Evolutionary conservation across 2,888 invertebrate genomes (phyloP), one percentile per base, ranked within the genome.

Genomic region (Melanostoma mellinum): DNA sequence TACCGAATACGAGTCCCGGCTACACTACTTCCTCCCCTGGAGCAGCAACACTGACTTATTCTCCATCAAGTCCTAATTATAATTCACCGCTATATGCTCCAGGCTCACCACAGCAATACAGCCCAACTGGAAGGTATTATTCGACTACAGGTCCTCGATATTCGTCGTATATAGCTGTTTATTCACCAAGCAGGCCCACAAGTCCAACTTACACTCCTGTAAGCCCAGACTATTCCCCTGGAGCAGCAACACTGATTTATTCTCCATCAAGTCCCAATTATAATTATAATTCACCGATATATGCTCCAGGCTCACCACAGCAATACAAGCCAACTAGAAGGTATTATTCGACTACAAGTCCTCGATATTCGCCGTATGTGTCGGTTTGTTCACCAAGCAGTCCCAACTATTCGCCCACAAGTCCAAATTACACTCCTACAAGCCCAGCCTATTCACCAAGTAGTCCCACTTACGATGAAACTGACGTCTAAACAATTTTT

Each of bases 251-350:
- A 0, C 95, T 94, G 76, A 93, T 93, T 20, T 96, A 96, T 88
- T 95, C 95, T 0, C 97, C 97, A 0, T 95, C 96, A 0, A 95
- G 95, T 86, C 97, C 96, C n/a, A n/a, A n/a, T n/a, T n/a, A n/a
- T 0, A 93, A 95, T 86, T 95, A 94, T 87, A 95, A 96, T 0
- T 95, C 95, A 4, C 97, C 96, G 2, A 94, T 94, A 85, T 97
- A 97, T 88, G 96, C 96, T 0, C 97, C 97, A 0, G 95, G 95
- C 0, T 95, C 95, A 5, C 97, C 97, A 3, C 95, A 96, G 1
- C 91, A 90, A 80, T 91, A 91, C 81, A 91, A 95, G 3, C 96
- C 97, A 0, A 94, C 95, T 6, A 94, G 95, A 4, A 95, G 95
- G 86, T 90, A 97, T 94, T 96, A 96, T 88, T 94, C 94, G 1